A percentile compares a stretch with the other conserved stretches of the same genome.
phyloP scores from a whole-genome alignment of 2,113 vertebrate genomes.

The Typhlomys cinereus region DNA sequence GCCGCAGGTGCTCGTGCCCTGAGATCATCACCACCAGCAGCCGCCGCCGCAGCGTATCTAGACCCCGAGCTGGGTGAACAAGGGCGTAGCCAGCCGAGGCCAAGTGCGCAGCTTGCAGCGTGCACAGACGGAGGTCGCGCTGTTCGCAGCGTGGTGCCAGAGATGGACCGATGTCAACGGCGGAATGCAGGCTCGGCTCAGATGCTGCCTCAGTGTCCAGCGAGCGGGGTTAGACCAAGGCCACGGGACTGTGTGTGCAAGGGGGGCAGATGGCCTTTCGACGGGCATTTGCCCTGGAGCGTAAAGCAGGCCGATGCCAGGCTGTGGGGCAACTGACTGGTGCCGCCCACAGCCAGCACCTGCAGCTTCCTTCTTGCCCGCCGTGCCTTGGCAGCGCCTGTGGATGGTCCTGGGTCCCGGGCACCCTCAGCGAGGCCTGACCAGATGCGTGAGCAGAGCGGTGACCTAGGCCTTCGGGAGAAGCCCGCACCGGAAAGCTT shows the following conservation, averaged over 20 bases:
- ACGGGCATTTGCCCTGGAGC: background rate
- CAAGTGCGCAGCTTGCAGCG: background rate
- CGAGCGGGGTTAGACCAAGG: background rate
- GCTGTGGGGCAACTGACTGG: background rate
- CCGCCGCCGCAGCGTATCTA: background rate
- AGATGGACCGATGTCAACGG: background rate
- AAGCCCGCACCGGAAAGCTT: background rate
- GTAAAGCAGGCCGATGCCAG: background rate
- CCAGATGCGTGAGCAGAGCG: background rate
- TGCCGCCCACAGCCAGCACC: background rate
- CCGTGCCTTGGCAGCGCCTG: background rate
- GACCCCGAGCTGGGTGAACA: background rate
- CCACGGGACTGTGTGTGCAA: fast-evolving
- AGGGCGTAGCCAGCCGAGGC: background rate
- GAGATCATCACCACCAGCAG: background rate
- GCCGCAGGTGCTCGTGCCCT: background rate
- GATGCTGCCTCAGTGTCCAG: background rate
- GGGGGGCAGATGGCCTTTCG: background rate
- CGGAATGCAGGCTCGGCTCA: background rate
- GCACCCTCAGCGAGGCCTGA: background rate
- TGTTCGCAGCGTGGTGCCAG: background rate
- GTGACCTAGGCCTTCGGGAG: background rate
- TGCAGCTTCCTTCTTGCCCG: background rate
- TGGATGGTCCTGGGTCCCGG: background rate
- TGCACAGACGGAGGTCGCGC: fast-evolving